phyloP scores from a whole-genome alignment of 1,140 invertebrate genomes.

The Elymnias hypermnestra region DNA sequence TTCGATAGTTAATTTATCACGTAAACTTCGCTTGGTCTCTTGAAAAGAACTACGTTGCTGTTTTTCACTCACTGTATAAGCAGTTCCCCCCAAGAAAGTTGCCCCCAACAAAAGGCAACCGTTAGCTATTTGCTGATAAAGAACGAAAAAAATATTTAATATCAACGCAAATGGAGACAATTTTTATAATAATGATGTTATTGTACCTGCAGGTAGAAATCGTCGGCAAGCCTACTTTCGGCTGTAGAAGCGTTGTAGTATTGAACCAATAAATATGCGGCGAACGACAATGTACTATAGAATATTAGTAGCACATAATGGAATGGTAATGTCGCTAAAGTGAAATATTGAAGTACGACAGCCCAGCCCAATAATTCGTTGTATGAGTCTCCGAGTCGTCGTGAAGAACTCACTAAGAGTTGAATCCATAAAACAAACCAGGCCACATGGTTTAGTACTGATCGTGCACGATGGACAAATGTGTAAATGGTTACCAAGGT shows the following conservation, averaged over 20 bases:
- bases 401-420: slow-evolving; percentile 74
- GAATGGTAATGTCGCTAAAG: slow-evolving; percentile 89
- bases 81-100: slow-evolving; percentile 84
- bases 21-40: slow-evolving; percentile 93
- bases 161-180: too few relatives aligned
- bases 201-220: slow-evolving; percentile 60
- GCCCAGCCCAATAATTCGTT: slow-evolving; percentile 83
- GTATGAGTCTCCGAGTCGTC: slow-evolving; percentile 67
- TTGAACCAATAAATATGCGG: slow-evolving; percentile 53
- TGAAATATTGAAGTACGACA: slow-evolving; percentile 88
- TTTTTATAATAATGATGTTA: too few relatives aligned
- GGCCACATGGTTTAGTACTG: slow-evolving; percentile 77
- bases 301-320: slow-evolving; percentile 76
- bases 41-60: slow-evolving; percentile 92
- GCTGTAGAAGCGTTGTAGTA: slow-evolving; percentile 52
- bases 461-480: slow-evolving; percentile 46
- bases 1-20: slow-evolving; percentile 94
- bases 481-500: slow-evolving; percentile 63
- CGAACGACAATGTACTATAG: slow-evolving; percentile 52
- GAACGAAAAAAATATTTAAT: slow-evolving; percentile 8
- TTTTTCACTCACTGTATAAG: slow-evolving; percentile 89
- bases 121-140: slow-evolving; percentile 82
- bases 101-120: slow-evolving; percentile 83
- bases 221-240: slow-evolving; percentile 48
- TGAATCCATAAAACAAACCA: slow-evolving; percentile 80